Evolutionary conservation across 1,140 invertebrate species (phyloP).

Genomic region (Penaeus japonicus): DNA sequence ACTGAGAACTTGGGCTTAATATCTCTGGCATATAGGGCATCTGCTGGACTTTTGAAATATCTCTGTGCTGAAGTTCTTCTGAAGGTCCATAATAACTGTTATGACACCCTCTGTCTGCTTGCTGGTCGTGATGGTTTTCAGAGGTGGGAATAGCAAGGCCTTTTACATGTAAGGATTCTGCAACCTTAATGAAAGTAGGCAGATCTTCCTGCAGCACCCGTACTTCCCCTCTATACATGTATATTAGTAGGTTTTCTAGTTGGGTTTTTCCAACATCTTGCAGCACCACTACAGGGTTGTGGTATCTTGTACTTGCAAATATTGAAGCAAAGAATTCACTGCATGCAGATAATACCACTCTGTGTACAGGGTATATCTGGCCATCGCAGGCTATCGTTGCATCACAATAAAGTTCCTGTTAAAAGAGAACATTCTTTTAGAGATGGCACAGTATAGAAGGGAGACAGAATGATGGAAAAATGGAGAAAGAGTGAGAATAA

Average conservation of each 20-base stretch:
- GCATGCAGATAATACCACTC: conserved; percentile 28
- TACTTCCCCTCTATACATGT: conserved; percentile 25
- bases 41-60: too few relatives aligned
- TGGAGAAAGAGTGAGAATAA: too few relatives aligned
- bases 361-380: conserved; percentile 17
- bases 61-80: too few relatives aligned
- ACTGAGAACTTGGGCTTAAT: too few relatives aligned
- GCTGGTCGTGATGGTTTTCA: background rate
- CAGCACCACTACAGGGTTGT: conserved; percentile 28
- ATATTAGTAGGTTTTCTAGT: conserved; percentile 14
- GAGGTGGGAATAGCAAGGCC: background rate
- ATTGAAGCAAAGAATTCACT: conserved; percentile 34
- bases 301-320: conserved; percentile 3
- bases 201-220: background rate
- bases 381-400: conserved; percentile 38
- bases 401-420: conserved; percentile 44
- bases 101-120: background rate
- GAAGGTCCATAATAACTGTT: background rate
- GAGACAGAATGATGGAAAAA: too few relatives aligned
- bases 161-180: conserved; percentile 18
- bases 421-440: background rate
- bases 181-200: conserved; percentile 18
- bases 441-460: too few relatives aligned
- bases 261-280: background rate
- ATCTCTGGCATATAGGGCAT: too few relatives aligned